A percentile compares a stretch with the other conserved stretches of the same genome.
These are phyloP conservation scores for Thaleichthys pacificus DNA, from an alignment of 2,797 vertebrate genomes.

Conservation along the genomic window DNA sequence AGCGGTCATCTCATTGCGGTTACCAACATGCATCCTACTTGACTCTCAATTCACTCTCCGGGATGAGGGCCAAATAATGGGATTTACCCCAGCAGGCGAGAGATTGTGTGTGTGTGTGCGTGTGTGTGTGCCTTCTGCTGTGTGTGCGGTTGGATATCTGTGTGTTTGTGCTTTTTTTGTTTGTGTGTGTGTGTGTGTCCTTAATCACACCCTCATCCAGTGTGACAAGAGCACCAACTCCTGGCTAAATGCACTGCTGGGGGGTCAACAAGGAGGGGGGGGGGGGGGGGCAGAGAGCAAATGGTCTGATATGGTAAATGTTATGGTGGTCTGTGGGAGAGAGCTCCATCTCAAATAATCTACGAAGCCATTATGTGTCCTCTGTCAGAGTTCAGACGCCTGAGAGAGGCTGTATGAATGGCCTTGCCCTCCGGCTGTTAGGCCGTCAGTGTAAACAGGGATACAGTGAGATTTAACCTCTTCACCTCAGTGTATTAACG, in stretches of 20 bases:
- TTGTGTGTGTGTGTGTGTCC: slow-evolving; percentile 8
- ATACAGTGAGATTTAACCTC: no score
- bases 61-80: slow-evolving; percentile 83
- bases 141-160: slow-evolving; percentile 1
- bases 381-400: not conserved
- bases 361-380: not conserved
- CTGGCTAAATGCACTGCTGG: slow-evolving; percentile 45
- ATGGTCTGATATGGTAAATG: slow-evolving; percentile 37
- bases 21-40: slow-evolving; percentile 83
- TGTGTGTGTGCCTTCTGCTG: not conserved
- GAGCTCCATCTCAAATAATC: slow-evolving; percentile 3
- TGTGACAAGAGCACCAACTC: slow-evolving; percentile 44
- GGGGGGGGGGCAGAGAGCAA: slow-evolving; percentile 23
- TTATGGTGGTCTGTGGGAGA: not conserved
- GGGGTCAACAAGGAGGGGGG: slow-evolving; percentile 39
- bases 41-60: slow-evolving; percentile 80
- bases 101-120: slow-evolving; percentile 12
- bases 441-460: no score
- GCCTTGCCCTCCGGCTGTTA: no score
- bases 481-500: no score
- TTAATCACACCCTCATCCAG: slow-evolving; percentile 53
- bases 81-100: slow-evolving; percentile 75
- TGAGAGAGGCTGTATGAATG: not conserved
- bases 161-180: not conserved
- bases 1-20: slow-evolving; percentile 82